These are phyloP conservation scores for Drosophila nigrodunni DNA, from an alignment of 1,140 invertebrate genomes.

Conservation along the genomic window DNA sequence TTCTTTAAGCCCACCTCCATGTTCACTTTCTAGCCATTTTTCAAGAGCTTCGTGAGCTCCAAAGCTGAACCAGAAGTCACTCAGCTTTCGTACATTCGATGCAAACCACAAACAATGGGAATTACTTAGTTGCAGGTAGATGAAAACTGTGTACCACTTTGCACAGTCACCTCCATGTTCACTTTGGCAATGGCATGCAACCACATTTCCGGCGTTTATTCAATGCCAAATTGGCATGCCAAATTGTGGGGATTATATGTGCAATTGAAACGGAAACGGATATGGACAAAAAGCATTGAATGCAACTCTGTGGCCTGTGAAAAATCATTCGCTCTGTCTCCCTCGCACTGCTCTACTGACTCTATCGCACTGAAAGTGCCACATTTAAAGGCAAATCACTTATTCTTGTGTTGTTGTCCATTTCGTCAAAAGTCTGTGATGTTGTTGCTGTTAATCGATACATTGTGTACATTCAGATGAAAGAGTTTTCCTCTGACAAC, in stretches of 20 bases:
- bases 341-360: background rate
- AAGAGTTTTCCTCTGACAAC: slow-evolving; percentile 18
- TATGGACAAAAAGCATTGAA: slow-evolving; percentile 6
- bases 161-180: background rate
- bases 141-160: background rate
- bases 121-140: slow-evolving; percentile 1
- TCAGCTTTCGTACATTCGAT: too few relatives aligned
- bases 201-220: slow-evolving; percentile 8
- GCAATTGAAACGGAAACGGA: slow-evolving; percentile 18
- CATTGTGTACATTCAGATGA: slow-evolving; percentile 42
- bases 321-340: background rate
- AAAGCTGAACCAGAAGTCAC: too few relatives aligned
- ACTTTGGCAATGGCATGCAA: slow-evolving; percentile 2
- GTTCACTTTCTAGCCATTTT: background rate
- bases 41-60: too few relatives aligned
- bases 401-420: background rate
- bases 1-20: background rate
- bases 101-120: too few relatives aligned
- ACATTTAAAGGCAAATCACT: slow-evolving; percentile 25
- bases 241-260: slow-evolving; percentile 17
- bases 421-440: background rate
- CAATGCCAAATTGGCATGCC: slow-evolving; percentile 13
- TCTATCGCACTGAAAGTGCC: slow-evolving; percentile 1
- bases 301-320: slow-evolving; percentile 12
- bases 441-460: slow-evolving; percentile 43